phyloP scores from a whole-genome alignment of 2,888 invertebrate genomes.

The Conus canariensis region DNA sequence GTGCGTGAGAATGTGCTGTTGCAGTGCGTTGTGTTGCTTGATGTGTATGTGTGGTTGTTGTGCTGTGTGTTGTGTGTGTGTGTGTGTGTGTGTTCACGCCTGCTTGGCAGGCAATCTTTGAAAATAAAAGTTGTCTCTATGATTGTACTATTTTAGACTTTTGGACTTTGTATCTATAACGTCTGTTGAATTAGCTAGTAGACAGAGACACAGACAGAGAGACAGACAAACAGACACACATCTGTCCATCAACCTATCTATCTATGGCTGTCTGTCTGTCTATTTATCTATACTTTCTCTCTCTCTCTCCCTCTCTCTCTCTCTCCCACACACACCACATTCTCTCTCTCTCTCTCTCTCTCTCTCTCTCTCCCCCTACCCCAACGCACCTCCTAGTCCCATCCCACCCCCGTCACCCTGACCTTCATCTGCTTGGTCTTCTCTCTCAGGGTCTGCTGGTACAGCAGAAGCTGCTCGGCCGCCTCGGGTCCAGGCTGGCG shows the following conservation, averaged over 20 bases:
- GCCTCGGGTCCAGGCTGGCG: constrained; percentile 88
- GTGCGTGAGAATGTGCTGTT: no score
- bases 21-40: no score
- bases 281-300: no score
- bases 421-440: constrained; percentile 80
- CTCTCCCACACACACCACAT: not conserved
- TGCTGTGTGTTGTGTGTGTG: not conserved
- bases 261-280: no score
- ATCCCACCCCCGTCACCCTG: not conserved
- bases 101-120: no score
- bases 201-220: not conserved
- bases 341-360: no score
- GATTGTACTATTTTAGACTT: no score
- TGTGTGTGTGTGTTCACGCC: no score
- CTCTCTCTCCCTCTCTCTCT: no score
- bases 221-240: not conserved
- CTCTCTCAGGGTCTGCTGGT: constrained; percentile 79
- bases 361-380: not conserved
- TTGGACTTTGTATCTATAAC: no score
- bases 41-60: not conserved
- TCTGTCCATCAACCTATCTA: no score
- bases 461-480: constrained; percentile 81
- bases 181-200: not conserved
- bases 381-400: not conserved
- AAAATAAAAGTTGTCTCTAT: no score